Conservation (phyloP, 2,797 vertebrate genomes). For the Acanthornis magna region DNA sequence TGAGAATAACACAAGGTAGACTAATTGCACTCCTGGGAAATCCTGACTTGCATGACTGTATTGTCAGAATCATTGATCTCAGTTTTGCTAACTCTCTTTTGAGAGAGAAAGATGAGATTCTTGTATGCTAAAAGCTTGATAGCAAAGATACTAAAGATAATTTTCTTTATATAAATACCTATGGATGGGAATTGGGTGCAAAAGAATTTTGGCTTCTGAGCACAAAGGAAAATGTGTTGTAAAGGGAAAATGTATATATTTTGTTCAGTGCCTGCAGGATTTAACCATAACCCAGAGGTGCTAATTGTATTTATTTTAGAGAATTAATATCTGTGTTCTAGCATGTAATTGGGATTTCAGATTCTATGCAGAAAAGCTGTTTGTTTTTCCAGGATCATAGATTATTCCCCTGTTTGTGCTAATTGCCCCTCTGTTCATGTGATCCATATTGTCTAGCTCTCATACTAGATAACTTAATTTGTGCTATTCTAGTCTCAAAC, state of each 20-base stretch:
- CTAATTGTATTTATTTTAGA: slow-evolving; percentile 68
- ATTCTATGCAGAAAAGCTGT: slow-evolving; percentile 49
- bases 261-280: slow-evolving; percentile 49
- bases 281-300: slow-evolving; percentile 67
- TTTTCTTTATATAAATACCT: slow-evolving; percentile 28
- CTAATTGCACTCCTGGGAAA: slow-evolving; percentile 10
- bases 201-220: background rate
- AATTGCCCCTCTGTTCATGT: slow-evolving; percentile 63
- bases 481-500: slow-evolving; percentile 64
- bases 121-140: background rate
- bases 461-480: slow-evolving; percentile 64
- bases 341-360: slow-evolving; percentile 62
- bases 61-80: slow-evolving; percentile 36
- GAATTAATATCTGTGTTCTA: slow-evolving; percentile 75
- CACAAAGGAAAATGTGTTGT: background rate
- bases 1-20: background rate
- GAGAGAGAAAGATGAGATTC: background rate
- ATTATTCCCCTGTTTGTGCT: slow-evolving; percentile 64
- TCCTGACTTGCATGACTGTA: background rate
- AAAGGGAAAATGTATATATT: background rate
- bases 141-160: background rate
- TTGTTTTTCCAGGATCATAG: slow-evolving; percentile 67
- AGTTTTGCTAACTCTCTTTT: background rate
- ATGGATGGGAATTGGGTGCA: background rate
- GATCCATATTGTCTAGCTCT: slow-evolving; percentile 58